A percentile compares a stretch with the other conserved stretches of the same genome.
Evolutionary conservation across 2,888 invertebrate genomes (phyloP).

Genomic region (Dorcus hopei): DNA sequence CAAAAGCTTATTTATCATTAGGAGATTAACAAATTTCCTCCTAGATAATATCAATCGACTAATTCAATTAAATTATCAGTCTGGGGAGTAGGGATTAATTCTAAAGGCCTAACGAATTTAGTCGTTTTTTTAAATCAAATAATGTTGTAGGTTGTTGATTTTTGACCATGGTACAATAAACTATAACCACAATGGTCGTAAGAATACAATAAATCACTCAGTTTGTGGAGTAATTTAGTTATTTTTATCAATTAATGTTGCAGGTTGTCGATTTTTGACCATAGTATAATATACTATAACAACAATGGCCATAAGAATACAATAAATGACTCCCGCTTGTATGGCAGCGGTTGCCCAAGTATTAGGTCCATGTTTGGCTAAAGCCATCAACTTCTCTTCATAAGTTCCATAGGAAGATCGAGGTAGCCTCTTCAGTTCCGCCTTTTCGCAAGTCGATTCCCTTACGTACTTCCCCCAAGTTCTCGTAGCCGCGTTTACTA

Average conservation of each 20-base stretch:
- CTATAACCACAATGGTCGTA: background rate
- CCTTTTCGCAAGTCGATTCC: slow-evolving; percentile 59
- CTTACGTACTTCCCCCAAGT: slow-evolving; percentile 72
- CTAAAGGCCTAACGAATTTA: too few species aligned
- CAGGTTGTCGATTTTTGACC: background rate
- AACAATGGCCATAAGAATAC: background rate
- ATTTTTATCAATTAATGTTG: background rate
- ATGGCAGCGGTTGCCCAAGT: slow-evolving; percentile 10
- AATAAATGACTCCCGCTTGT: background rate
- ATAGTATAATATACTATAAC: background rate
- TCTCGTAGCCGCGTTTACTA: slow-evolving; percentile 58
- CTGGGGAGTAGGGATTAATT: too few species aligned
- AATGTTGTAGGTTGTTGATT: background rate
- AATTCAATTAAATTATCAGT: too few species aligned
- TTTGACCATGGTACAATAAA: background rate
- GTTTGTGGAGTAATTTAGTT: background rate
- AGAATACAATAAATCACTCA: background rate
- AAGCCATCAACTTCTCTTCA: slow-evolving; percentile 27
- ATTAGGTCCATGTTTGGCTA: slow-evolving; percentile 18
- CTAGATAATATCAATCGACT: too few species aligned
- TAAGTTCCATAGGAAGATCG: slow-evolving; percentile 36
- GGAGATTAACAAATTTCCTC: too few species aligned
- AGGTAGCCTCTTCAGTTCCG: slow-evolving; percentile 28
- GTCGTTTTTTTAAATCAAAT: background rate
- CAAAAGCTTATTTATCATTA: too few species aligned